These are phyloP conservation scores for Julus scandinavius DNA, from an alignment of 2,888 invertebrate genomes.

Conservation along the genomic window DNA sequence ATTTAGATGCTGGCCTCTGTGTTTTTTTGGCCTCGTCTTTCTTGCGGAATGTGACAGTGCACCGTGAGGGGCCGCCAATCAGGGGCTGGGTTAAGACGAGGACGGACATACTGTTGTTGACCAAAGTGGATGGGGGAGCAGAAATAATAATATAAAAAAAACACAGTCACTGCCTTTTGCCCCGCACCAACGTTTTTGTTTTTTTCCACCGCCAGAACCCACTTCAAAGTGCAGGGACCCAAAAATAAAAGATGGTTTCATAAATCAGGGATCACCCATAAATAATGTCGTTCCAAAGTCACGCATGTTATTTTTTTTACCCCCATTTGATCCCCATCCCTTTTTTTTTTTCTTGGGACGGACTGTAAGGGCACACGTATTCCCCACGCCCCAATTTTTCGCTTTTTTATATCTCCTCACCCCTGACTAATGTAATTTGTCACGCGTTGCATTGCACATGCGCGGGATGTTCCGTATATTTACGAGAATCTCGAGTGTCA, in stretches of 20 bases:
- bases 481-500: conserved; percentile 21
- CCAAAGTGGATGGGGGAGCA: conserved; percentile 21
- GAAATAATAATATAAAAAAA: neutral
- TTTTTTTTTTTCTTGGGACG: neutral
- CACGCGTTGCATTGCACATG: neutral
- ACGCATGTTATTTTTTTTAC: neutral
- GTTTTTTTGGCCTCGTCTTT: conserved; percentile 51
- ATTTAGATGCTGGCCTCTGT: conserved; percentile 35
- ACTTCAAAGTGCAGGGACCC: conserved; percentile 30
- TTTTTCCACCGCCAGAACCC: conserved; percentile 1
- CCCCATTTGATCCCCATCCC: neutral
- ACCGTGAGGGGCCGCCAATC: conserved; percentile 46
- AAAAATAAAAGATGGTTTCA: conserved; percentile 26
- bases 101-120: conserved; percentile 24
- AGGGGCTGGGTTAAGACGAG: conserved; percentile 39
- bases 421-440: conserved; percentile 10
- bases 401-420: neutral
- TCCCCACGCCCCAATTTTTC: neutral
- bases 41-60: conserved; percentile 51
- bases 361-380: neutral
- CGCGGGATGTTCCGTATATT: neutral
- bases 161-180: conserved; percentile 24
- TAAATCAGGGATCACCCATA: conserved; percentile 32
- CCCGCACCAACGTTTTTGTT: neutral
- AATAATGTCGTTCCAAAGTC: neutral